Conservation (phyloP, 2,797 vertebrate species). For the Poeciliopsis infans region DNA sequence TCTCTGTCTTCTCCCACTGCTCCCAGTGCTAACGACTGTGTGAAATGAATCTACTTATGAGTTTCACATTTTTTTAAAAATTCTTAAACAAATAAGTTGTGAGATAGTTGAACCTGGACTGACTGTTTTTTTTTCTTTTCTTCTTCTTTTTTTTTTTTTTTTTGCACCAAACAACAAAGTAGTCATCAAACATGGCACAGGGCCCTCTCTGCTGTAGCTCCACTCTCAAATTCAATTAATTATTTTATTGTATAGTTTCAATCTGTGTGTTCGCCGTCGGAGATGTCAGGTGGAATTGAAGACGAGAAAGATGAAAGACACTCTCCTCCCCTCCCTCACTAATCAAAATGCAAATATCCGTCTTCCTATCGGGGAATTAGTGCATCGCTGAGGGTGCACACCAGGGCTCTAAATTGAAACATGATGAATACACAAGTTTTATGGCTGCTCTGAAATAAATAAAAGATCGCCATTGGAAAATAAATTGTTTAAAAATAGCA, state of each 20-base stretch:
- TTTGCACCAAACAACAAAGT: slow-evolving; percentile 40
- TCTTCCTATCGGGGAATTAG: slow-evolving; percentile 68
- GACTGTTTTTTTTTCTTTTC: no score
- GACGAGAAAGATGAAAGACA: slow-evolving; percentile 36
- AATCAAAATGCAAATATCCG: slow-evolving; percentile 80
- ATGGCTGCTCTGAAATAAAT: slow-evolving; percentile 59
- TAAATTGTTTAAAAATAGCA: slow-evolving; percentile 30
- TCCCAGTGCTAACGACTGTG: no score
- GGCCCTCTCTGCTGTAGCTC: background rate
- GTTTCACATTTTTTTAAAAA: background rate
- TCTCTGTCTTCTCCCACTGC: no score
- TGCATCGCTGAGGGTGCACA: slow-evolving; percentile 67
- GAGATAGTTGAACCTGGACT: slow-evolving; percentile 24
- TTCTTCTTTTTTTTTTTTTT: slow-evolving; percentile 39
- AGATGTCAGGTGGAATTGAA: slow-evolving; percentile 51
- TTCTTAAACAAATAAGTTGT: slow-evolving; percentile 19
- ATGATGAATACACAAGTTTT: slow-evolving; percentile 72
- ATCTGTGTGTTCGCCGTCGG: slow-evolving; percentile 47
- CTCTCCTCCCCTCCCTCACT: slow-evolving; percentile 33
- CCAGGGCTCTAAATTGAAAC: slow-evolving; percentile 72
- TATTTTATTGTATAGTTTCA: slow-evolving; percentile 69
- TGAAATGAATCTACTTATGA: background rate
- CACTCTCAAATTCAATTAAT: slow-evolving; percentile 40
- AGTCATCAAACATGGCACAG: slow-evolving; percentile 53
- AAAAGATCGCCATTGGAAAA: slow-evolving; percentile 48